phyloP scores from a whole-genome alignment of 2,888 invertebrate genomes.

The Ormyrus labotus region DNA sequence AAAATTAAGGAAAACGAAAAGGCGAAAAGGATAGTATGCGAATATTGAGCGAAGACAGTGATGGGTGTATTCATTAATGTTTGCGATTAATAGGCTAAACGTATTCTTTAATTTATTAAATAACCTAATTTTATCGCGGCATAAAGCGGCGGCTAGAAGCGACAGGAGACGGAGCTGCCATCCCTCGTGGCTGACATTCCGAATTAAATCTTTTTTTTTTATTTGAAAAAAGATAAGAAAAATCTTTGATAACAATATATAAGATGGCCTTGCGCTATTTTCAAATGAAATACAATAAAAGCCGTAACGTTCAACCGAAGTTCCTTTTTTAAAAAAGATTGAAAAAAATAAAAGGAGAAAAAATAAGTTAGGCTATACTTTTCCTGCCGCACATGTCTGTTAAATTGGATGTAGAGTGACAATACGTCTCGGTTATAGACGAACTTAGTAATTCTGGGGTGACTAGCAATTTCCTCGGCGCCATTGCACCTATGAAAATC shows the following conservation, averaged over 20 bases:
- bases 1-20: constrained; percentile 6
- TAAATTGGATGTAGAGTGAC: constrained; percentile 59
- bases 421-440: constrained; percentile 59
- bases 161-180: constrained; percentile 16
- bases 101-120: constrained; percentile 32
- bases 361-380: constrained; percentile 52
- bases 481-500: constrained; percentile 14
- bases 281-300: constrained; percentile 60
- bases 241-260: constrained; percentile 13
- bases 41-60: constrained; percentile 29
- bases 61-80: constrained; percentile 7
- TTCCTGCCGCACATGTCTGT: constrained; percentile 67
- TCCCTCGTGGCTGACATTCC: constrained; percentile 43
- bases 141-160: background rate
- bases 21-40: constrained; percentile 15
- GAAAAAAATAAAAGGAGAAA: constrained; percentile 56
- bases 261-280: constrained; percentile 45
- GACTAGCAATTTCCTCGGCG: constrained; percentile 17
- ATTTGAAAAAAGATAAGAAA: constrained; percentile 36
- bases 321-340: constrained; percentile 68
- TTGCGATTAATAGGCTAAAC: constrained; percentile 22
- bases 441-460: constrained; percentile 50
- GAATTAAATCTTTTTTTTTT: constrained; percentile 46
- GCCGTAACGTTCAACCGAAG: constrained; percentile 65
- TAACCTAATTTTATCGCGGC: constrained; percentile 1